These are phyloP conservation scores for Patella caerulea DNA, from an alignment of 2,888 invertebrate species.

Conservation along the genomic window DNA sequence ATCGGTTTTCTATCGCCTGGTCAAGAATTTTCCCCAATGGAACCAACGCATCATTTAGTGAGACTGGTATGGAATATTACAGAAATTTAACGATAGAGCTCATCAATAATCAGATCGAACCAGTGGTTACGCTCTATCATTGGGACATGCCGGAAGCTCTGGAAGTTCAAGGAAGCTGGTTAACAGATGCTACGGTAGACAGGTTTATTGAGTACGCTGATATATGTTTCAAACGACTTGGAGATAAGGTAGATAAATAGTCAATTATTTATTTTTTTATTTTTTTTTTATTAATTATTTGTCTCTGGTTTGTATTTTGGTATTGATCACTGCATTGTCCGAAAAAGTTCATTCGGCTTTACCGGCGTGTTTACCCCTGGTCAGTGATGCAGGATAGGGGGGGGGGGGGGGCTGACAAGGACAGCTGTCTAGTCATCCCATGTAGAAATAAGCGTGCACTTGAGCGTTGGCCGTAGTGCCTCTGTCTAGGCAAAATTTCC, in stretches of 20 bases:
- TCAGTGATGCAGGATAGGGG: too few species aligned
- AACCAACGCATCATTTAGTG: conserved; percentile 73
- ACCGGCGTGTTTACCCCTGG: too few species aligned
- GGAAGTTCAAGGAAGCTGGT: conserved; percentile 68
- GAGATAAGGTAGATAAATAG: conserved; percentile 49
- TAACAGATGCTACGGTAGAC: conserved; percentile 49
- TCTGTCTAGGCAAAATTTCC: too few species aligned
- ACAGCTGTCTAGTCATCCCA: too few species aligned
- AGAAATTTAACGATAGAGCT: conserved; percentile 82
- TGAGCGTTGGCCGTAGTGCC: too few species aligned
- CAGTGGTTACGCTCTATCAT: conserved; percentile 75
- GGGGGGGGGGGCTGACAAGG: too few species aligned
- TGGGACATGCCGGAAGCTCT: conserved; percentile 68
- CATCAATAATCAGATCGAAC: conserved; percentile 75
- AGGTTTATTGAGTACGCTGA: conserved; percentile 66
- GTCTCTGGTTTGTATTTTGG: too few species aligned
- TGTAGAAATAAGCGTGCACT: too few species aligned
- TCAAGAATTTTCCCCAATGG: conserved; percentile 81
- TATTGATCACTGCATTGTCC: too few species aligned
- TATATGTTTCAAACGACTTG: conserved; percentile 64
- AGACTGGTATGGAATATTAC: conserved; percentile 83
- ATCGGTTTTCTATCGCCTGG: conserved; percentile 78
- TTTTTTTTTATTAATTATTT: too few species aligned
- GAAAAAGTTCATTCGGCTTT: too few species aligned
- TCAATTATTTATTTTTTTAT: too few species aligned